Evolutionary conservation across 2,888 invertebrate genomes (phyloP).

Genomic region (Cryptocephalus primarius): DNA sequence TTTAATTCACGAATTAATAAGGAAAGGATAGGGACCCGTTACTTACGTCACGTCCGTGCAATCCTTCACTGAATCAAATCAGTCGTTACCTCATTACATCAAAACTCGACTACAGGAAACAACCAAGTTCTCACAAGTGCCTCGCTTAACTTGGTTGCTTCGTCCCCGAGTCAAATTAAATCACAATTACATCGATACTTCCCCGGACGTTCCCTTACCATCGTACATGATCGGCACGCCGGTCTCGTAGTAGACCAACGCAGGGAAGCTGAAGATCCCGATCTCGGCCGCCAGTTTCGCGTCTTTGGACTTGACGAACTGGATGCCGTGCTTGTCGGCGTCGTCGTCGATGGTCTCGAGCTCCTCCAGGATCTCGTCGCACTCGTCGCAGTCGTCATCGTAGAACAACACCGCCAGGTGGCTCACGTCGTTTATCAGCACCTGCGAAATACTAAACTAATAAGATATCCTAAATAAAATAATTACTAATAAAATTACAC

Average conservation of each 20-base stretch:
- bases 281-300: conserved; percentile 81
- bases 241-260: conserved; percentile 85
- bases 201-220: conserved; percentile 51
- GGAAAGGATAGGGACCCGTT: background rate
- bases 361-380: conserved; percentile 74
- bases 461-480: conserved; percentile 3
- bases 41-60: conserved; percentile 10
- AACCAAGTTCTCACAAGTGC: no score
- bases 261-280: conserved; percentile 86
- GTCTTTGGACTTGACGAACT: conserved; percentile 89
- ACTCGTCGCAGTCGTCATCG: conserved; percentile 70
- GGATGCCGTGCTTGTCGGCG: conserved; percentile 84
- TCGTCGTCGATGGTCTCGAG: conserved; percentile 88
- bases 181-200: no score
- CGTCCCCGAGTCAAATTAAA: no score
- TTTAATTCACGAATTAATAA: conserved; percentile 4
- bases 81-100: no score
- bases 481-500: no score
- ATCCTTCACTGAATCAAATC: background rate
- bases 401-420: conserved; percentile 89
- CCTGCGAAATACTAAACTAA: conserved; percentile 27
- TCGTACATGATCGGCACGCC: conserved; percentile 91
- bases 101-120: no score
- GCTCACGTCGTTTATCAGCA: conserved; percentile 80
- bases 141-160: no score